phyloP scores from a whole-genome alignment of 2,888 invertebrate species.

The Hirtodrosophila duncani region DNA sequence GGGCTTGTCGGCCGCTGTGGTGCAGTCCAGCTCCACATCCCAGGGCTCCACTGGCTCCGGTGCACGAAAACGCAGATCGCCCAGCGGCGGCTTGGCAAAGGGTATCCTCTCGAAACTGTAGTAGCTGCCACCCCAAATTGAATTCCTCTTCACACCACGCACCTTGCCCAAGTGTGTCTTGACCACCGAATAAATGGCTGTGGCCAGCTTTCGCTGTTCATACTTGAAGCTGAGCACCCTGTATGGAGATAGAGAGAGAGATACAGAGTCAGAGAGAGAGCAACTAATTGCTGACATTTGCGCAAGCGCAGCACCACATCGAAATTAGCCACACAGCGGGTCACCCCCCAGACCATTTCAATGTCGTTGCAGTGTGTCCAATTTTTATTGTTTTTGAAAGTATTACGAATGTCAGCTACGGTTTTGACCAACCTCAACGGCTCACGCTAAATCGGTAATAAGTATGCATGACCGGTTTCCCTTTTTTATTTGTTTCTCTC shows the following conservation, averaged over 20 bases:
- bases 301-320: slow-evolving; percentile 28
- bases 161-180: slow-evolving; percentile 74
- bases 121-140: slow-evolving; percentile 74
- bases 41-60: slow-evolving; percentile 78
- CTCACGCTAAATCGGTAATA: slow-evolving; percentile 27
- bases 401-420: slow-evolving; percentile 29
- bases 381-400: slow-evolving; percentile 37
- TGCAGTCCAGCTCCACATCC: slow-evolving; percentile 78
- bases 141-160: slow-evolving; percentile 73
- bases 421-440: slow-evolving; percentile 66
- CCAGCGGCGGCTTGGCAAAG: slow-evolving; percentile 76
- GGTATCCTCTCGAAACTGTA: slow-evolving; percentile 76
- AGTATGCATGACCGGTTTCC: slow-evolving; percentile 43
- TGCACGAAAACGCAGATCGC: slow-evolving; percentile 76
- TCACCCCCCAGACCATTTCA: slow-evolving; percentile 42
- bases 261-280: neutral
- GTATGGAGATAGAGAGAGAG: too few relatives aligned
- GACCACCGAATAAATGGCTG: slow-evolving; percentile 61
- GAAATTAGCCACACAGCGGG: slow-evolving; percentile 4
- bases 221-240: slow-evolving; percentile 73
- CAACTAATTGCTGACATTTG: slow-evolving; percentile 3
- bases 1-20: slow-evolving; percentile 72
- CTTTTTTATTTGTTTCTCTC: slow-evolving; percentile 33
- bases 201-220: slow-evolving; percentile 70
- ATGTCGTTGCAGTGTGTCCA: slow-evolving; percentile 40